Base-by-base conservation (phyloP, 2,888 invertebrate species). In the Thecophora atra region DNA sequence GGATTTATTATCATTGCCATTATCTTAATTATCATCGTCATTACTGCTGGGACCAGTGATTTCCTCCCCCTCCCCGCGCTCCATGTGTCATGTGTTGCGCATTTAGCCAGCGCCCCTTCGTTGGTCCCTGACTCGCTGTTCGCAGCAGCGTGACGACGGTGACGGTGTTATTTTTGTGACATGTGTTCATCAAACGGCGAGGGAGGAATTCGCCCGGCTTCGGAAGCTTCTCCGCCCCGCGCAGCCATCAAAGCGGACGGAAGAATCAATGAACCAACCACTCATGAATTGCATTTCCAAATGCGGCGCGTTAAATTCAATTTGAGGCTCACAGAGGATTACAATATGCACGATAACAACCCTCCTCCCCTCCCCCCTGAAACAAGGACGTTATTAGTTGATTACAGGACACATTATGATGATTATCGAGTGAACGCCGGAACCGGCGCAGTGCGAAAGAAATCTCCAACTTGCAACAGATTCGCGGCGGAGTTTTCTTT, bases 331-430 rank as follows among this genome's bases (percentile, higher is more conserved):
- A 75, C 75, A 74, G 73, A 69, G 73, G 74, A 75, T 76, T 76
- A 77, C 73, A 76, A 70, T 70, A 62, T 70, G 70, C 54, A 42
- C 24, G 21, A 17, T 24, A 51, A 47, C 63, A 68, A 68, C 44
- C 68, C 67, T 24, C 21, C 26, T 77, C 80, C 81, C 1, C 30
- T 37, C 37, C 67, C 42, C 54, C 67, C 67, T 54, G 17, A 21
- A 47, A 78, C 80, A 81, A 80, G 81, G 81, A 81, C 82, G 85
- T 86, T 87, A 87, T 87, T 87, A 87, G 87, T 87, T 87, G 87
- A 87, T 87, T 87, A 87, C 87, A 87, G 86, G 85, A 86, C 86
- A 82, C 85, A 87, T 87, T 87, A 87, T 86, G 85, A 81, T 87
- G 86, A 87, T 87, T 86, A 87, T 87, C 82, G 83, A 81, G 83